Conservation (phyloP, 2,797 vertebrate species). For the Triplophysa bombifrons region DNA sequence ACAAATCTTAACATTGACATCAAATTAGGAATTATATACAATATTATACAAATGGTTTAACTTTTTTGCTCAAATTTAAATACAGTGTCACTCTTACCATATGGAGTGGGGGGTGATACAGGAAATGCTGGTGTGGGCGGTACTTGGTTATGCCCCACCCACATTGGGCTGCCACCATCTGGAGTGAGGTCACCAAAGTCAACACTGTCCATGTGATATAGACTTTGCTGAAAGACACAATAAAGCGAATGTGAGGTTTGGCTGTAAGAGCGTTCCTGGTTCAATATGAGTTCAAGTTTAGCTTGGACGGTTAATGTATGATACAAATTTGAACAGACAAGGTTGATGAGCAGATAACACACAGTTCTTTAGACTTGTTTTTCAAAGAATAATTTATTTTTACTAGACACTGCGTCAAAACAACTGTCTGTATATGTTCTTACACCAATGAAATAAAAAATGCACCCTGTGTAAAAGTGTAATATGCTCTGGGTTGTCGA, state of each 20-base stretch:
- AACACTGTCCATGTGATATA: slow-evolving; percentile 62
- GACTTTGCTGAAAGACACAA: slow-evolving; percentile 51
- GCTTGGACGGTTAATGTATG: background rate
- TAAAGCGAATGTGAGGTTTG: slow-evolving; percentile 55
- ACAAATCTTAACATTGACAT: too few species aligned
- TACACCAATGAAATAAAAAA: background rate
- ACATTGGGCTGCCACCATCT: slow-evolving; percentile 52
- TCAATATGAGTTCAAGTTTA: background rate
- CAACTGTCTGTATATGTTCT: background rate
- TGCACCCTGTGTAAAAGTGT: background rate
- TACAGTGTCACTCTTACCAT: slow-evolving; percentile 66
- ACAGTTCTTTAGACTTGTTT: background rate
- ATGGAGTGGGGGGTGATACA: slow-evolving; percentile 82
- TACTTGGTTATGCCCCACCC: slow-evolving; percentile 59
- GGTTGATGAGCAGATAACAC: background rate
- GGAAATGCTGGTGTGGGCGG: slow-evolving; percentile 80
- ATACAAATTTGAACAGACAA: background rate
- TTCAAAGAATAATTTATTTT: background rate
- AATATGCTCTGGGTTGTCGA: background rate
- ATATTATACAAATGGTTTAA: too few species aligned
- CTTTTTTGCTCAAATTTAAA: slow-evolving; percentile 47
- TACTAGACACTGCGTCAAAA: background rate
- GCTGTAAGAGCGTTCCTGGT: background rate
- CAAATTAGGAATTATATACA: too few species aligned
- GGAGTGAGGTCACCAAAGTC: slow-evolving; percentile 64